Percentiles rank a stretch among this genome's conserved stretches.
Evolutionary conservation across 2,888 invertebrate genomes (phyloP).

Genomic region (Eupeodes latifasciatus): DNA sequence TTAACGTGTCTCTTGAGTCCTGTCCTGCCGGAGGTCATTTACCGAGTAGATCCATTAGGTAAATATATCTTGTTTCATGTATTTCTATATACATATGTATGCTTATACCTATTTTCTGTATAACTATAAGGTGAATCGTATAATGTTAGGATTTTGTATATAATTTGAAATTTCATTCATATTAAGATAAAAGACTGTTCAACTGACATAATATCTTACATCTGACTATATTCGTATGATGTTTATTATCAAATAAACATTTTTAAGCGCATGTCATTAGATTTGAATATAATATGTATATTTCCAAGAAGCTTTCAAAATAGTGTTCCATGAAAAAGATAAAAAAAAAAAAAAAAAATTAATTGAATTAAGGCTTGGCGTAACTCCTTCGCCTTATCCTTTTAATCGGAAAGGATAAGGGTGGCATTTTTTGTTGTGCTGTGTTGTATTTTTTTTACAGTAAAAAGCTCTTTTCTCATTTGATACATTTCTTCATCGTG

Average conservation of each 20-base stretch:
- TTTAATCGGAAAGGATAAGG: slow-evolving; percentile 29
- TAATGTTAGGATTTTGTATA: background rate
- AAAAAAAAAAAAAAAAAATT: background rate
- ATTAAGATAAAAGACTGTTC: background rate
- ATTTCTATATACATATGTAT: no score
- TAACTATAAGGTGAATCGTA: no score
- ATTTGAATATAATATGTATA: slow-evolving; percentile 28
- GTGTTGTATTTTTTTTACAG: background rate
- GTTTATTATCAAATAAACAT: background rate
- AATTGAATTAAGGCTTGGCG: slow-evolving; percentile 54
- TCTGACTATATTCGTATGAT: background rate
- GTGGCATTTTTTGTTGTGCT: slow-evolving; percentile 4
- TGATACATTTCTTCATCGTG: slow-evolving; percentile 37
- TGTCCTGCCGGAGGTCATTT: slow-evolving; percentile 83
- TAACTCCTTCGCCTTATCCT: slow-evolving; percentile 27
- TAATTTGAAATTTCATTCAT: background rate
- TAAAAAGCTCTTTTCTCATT: slow-evolving; percentile 23
- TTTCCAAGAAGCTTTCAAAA: slow-evolving; percentile 10
- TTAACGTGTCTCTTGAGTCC: slow-evolving; percentile 81
- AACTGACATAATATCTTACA: background rate
- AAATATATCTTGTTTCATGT: slow-evolving; percentile 19
- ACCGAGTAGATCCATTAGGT: slow-evolving; percentile 84
- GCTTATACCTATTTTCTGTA: no score
- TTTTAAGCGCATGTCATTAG: slow-evolving; percentile 65
- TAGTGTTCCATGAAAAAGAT: slow-evolving; percentile 31